Percentiles rank a stretch among this genome's conserved stretches.
phyloP scores from a whole-genome alignment of 2,113 vertebrate species.

The Chaetura pelagica region DNA sequence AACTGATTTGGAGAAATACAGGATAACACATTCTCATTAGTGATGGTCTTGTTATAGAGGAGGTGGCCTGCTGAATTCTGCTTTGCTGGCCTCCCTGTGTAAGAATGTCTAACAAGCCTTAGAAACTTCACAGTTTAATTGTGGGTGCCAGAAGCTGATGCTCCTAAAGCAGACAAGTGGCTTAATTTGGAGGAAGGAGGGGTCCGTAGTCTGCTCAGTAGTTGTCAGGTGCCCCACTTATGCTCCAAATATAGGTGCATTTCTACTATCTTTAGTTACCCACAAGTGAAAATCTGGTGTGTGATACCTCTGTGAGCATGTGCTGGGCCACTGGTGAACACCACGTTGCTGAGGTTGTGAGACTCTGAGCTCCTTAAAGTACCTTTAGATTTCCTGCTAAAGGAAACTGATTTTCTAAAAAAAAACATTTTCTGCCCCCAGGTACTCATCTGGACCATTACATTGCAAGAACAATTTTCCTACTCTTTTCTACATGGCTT shows the following conservation, averaged over 20 bases:
- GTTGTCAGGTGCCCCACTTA: background rate
- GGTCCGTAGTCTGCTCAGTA: background rate
- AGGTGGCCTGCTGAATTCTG: background rate
- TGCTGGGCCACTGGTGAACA: background rate
- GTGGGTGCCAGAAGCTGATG: background rate
- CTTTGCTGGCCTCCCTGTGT: background rate
- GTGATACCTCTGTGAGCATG: background rate
- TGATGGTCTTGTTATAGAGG: background rate
- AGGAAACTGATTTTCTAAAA: background rate
- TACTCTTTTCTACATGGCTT: background rate
- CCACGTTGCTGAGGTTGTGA: background rate
- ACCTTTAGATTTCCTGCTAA: background rate
- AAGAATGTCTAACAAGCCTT: background rate
- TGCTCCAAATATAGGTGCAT: conserved; percentile 19
- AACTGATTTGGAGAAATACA: background rate
- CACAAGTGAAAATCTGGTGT: background rate
- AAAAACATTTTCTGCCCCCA: background rate
- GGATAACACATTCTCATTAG: background rate
- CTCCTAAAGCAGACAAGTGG: background rate
- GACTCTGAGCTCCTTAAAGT: background rate
- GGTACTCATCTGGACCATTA: background rate
- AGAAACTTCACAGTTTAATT: background rate
- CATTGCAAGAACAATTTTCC: background rate
- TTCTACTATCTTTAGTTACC: background rate
- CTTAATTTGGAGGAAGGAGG: background rate